These are phyloP conservation scores for Atrina japonica DNA, from an alignment of 2,888 invertebrate genomes.

Conservation along the genomic window DNA sequence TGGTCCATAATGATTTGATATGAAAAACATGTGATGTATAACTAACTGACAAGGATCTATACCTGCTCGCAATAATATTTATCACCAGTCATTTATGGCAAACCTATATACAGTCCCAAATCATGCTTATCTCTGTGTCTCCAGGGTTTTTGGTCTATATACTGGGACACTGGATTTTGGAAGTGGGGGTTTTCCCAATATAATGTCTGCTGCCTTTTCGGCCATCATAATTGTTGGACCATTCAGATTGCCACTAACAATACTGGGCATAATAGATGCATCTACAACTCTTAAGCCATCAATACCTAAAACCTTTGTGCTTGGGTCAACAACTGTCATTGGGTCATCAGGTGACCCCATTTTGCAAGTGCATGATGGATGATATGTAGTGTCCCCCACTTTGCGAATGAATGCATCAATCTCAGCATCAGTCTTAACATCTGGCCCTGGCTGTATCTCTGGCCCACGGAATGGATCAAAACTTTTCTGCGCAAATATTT, in stretches of 20 bases:
- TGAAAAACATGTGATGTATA: too few relatives aligned
- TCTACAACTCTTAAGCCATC: conserved; percentile 88
- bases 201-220: conserved; percentile 82
- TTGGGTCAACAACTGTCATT: conserved; percentile 86
- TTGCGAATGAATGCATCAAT: conserved; percentile 79
- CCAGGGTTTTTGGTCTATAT: conserved; percentile 64
- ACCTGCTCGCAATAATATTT: too few relatives aligned
- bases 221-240: conserved; percentile 83
- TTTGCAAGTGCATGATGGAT: conserved; percentile 89
- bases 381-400: conserved; percentile 85
- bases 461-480: conserved; percentile 72
- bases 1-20: too few relatives aligned
- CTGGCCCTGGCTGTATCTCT: conserved; percentile 71
- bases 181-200: conserved; percentile 77
- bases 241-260: conserved; percentile 88
- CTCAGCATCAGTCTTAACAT: conserved; percentile 74
- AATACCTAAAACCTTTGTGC: conserved; percentile 82
- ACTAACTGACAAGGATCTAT: too few relatives aligned
- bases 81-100: too few relatives aligned
- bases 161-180: conserved; percentile 76
- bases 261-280: conserved; percentile 90
- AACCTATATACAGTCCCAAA: too few relatives aligned
- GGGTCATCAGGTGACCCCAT: conserved; percentile 84
- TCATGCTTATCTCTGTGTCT: conserved; percentile 58
- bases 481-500: conserved; percentile 78